phyloP scores from a whole-genome alignment of 2,113 vertebrate genomes.

The Microcebus jonahi region DNA sequence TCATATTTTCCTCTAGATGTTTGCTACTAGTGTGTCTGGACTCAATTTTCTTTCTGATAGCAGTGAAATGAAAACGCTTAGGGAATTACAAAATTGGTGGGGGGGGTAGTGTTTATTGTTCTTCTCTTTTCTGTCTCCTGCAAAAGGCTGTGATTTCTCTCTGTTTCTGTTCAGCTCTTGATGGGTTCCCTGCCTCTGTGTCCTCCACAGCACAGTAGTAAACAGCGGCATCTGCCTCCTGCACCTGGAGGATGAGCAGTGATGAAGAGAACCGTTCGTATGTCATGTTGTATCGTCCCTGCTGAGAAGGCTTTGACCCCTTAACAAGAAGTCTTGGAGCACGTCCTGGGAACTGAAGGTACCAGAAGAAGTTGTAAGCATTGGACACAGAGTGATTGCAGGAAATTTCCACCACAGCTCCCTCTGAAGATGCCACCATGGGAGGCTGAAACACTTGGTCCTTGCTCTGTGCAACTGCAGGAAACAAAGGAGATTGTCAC shows the following conservation, averaged over 20 bases:
- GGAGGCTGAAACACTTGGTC: conserved; percentile 48
- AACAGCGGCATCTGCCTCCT: neutral
- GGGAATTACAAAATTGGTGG: neutral
- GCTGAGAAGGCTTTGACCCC: neutral
- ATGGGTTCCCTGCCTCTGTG: conserved; percentile 22
- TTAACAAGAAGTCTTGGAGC: conserved; percentile 16
- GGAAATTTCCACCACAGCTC: neutral
- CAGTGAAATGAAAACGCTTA: neutral
- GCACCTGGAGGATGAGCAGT: conserved; percentile 33
- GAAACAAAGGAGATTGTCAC: neutral
- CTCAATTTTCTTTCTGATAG: neutral
- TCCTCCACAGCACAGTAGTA: neutral
- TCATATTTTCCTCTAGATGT: neutral
- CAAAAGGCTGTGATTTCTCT: neutral
- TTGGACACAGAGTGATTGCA: conserved; percentile 50
- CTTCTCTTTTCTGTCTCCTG: neutral
- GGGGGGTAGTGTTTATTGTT: neutral
- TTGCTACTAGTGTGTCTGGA: neutral
- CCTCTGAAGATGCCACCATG: neutral
- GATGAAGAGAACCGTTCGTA: conserved; percentile 18
- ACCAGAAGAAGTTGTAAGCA: conserved; percentile 39
- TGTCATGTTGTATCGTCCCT: conserved; percentile 46
- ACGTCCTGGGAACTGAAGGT: neutral
- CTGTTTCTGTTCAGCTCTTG: neutral
- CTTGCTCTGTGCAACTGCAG: conserved; percentile 46